Evolutionary conservation across 1,140 invertebrate species (phyloP).

Genomic region (Laupala kohalensis): DNA sequence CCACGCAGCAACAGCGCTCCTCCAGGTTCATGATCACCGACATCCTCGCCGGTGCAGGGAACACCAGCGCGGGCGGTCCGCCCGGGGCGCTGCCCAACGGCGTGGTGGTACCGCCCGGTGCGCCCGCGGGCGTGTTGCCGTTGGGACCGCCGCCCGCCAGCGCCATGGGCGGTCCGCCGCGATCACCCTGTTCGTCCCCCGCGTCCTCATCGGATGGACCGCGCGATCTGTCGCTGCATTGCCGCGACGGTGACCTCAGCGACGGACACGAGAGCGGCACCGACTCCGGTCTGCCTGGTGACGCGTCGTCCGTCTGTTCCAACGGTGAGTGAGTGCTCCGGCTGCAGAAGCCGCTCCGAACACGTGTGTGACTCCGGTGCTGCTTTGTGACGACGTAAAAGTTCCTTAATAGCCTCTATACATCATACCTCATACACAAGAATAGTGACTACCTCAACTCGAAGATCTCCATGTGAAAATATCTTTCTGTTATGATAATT

Average conservation of each 20-base stretch:
- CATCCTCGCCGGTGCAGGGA: slow-evolving; percentile 21
- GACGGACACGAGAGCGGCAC: slow-evolving; percentile 25
- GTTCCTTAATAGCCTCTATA: too few species aligned
- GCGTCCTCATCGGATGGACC: slow-evolving; percentile 18
- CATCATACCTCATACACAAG: too few species aligned
- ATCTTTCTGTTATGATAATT: too few species aligned
- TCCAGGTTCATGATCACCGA: slow-evolving; percentile 29
- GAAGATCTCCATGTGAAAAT: too few species aligned
- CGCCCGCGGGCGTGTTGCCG: slow-evolving; percentile 3
- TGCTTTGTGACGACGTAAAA: too few species aligned
- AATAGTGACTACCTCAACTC: too few species aligned
- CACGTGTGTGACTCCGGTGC: too few species aligned
- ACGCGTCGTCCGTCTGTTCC: slow-evolving; percentile 25
- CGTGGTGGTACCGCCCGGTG: background rate
- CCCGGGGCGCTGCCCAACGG: too few species aligned
- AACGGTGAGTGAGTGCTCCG: slow-evolving; percentile 22
- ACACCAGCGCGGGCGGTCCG: background rate
- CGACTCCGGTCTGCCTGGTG: slow-evolving; percentile 23
- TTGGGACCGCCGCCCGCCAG: slow-evolving; percentile 19
- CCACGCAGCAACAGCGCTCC: slow-evolving; percentile 13
- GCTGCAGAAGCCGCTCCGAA: too few species aligned
- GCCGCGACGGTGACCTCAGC: slow-evolving; percentile 21
- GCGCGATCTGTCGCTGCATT: slow-evolving; percentile 22
- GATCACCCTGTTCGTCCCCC: slow-evolving; percentile 20
- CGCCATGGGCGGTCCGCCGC: slow-evolving; percentile 17